Base-by-base conservation (phyloP, 2,113 vertebrate genomes). In the Mirza zaza region DNA sequence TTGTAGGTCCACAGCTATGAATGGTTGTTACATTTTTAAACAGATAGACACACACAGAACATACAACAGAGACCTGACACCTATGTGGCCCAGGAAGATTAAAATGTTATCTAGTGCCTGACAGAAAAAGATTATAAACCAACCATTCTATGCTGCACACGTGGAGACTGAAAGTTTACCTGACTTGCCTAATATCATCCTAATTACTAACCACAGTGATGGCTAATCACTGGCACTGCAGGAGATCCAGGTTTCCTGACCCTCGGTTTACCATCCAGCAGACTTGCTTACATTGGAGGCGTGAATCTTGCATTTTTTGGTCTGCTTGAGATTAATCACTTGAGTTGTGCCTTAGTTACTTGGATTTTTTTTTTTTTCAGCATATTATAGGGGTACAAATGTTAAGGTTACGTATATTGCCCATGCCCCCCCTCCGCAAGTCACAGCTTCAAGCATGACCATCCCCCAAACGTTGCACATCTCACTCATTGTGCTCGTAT, bases 71-170 rank as follows among this genome's bases (percentile, higher is more conserved):
- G 14, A 63, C 42, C 70, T 93, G 70, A 89, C 11, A 75, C 20
- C n/a, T 55, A 71, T 25, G 29, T 34, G 50, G 70, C 42, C 42
- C 42, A 90, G 25, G 10, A 90, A 80, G 13, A 25, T 4, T 84
- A 36, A 85, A 79, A 63, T 52, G 71, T 21, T 70, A 70, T 36
- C n/a, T 77, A 18, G 70, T 68, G 29, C 70, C 61, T 84, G 25
- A 88, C 23, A 71, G 63, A 79, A 63, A 79, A 71, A 71, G 63
- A 90, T 67, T 86, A 36, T 73, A 96, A 71, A 94, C 65, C 36
- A 70, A 85, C 2, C 15, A 86, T 48, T 65, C 42, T 36, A 57
- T 86, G 85, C 77, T 59, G 59, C 8, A 88, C 59, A 88, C 36
- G 20, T 59, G 27, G 3, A 77, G 34, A 70, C 50, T 68, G 18